Percentiles rank a stretch among this genome's conserved stretches.
Conservation (phyloP, 2,888 invertebrate species). For the Hirudinaria manillensis region DNA sequence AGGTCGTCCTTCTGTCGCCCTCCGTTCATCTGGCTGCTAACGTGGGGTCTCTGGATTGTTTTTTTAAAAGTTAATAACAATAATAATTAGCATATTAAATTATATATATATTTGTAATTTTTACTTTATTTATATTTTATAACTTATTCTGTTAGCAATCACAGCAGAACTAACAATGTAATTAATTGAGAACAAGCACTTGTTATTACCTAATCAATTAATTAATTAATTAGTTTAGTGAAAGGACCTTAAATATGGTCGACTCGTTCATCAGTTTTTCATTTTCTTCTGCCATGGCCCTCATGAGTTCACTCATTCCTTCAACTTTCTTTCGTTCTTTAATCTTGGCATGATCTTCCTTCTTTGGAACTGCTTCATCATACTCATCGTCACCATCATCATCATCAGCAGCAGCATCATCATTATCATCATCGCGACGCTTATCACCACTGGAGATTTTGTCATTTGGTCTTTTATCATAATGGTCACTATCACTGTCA, state of each 20-base stretch:
- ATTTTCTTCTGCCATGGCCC: slow-evolving; percentile 51
- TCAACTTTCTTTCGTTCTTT: background rate
- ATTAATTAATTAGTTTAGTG: too few relatives aligned
- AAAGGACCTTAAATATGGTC: background rate
- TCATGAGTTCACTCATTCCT: slow-evolving; percentile 48
- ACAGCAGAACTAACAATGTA: too few relatives aligned
- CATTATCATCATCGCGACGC: background rate
- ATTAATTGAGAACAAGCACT: too few relatives aligned
- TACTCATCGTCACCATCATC: background rate
- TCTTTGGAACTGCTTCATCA: slow-evolving; percentile 8
- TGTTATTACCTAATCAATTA: too few relatives aligned
- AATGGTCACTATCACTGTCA: slow-evolving; percentile 32
- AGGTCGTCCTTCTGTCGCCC: background rate
- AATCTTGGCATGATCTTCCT: background rate
- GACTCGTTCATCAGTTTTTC: slow-evolving; percentile 42
- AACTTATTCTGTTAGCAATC: too few relatives aligned
- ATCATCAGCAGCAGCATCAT: background rate
- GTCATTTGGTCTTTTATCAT: slow-evolving; percentile 27
- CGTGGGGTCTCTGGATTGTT: background rate
- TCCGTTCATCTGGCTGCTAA: background rate
- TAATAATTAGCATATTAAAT: too few relatives aligned
- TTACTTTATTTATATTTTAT: too few relatives aligned
- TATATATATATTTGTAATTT: too few relatives aligned
- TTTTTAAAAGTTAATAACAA: too few relatives aligned
- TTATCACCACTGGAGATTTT: background rate